Evolutionary conservation across 2,888 invertebrate species (phyloP).

Genomic region (Cylloceria caligata): DNA sequence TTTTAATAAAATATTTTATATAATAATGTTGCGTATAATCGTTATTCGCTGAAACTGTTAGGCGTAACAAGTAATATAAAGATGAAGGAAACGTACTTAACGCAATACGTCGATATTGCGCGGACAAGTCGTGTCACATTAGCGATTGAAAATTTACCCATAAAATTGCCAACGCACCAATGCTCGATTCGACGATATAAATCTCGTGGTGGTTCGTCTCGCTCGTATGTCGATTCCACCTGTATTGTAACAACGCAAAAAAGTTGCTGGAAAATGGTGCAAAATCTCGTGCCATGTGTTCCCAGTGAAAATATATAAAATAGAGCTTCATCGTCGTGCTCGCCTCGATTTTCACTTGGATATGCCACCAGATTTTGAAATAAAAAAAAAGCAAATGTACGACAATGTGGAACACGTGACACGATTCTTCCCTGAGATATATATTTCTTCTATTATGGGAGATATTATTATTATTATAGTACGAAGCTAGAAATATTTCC

Average conservation of each 20-base stretch:
- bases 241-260: not conserved
- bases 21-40: not conserved
- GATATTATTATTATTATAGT: not conserved
- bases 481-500: not conserved
- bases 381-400: not conserved
- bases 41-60: not conserved
- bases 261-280: not conserved
- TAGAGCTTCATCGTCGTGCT: not conserved
- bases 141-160: not conserved
- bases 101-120: not conserved
- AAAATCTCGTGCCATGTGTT: not conserved
- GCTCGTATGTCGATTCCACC: not conserved
- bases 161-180: not conserved
- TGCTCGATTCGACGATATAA: not conserved
- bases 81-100: not conserved
- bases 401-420: constrained; percentile 18
- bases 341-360: not conserved
- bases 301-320: not conserved
- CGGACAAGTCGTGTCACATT: not conserved
- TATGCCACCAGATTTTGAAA: not conserved
- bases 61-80: not conserved
- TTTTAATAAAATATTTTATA: not conserved
- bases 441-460: not conserved
- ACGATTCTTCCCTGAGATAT: not conserved
- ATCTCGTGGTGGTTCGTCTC: not conserved